Evolutionary conservation across 2,888 invertebrate genomes (phyloP), one percentile per base, ranked within the genome.

Genomic region (Encarsia formosa): DNA sequence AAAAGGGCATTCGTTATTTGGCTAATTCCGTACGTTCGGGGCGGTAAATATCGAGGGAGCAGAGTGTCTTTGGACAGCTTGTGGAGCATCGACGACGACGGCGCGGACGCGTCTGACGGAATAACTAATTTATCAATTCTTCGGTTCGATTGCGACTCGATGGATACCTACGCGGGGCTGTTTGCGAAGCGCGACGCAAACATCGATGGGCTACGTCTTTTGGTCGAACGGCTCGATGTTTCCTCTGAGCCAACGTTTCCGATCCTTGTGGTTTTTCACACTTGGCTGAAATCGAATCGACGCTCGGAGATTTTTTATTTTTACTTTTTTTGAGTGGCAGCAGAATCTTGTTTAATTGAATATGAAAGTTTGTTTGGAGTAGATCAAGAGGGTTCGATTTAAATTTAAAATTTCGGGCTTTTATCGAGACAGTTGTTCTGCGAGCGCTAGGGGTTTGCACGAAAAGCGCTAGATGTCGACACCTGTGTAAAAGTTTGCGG

Each of bases 71-170:
- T 66, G 64, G 68, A 68, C 69, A n/a, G n/a, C 68, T 70, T 69
- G 70, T 52, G 63, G 61, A 31, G 46, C 39, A 22, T 39, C 16
- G 11, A n/a, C 5, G 20, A 13, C 4, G 16, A 16, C 19, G 16
- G 32, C 19, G 32, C 19, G 50, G 46, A 56, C 63, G 56, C 64
- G 65, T 68, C 71, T 71, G 65, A 73, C 69, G 67, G 73, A 73
- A 73, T 73, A 73, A 71, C 70, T 73, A 73, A 73, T 73, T 73
- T 73, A 71, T 72, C 72, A 71, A 71, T 73, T 73, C 70, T 72
- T 73, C 72, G 73, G 65, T 72, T 70, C 68, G 69, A 67, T 70
- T 68, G 66, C n/a, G 29, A 67, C 67, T 65, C 71, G 70, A 71
- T 67, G 61, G 65, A 23, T n/a, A 18, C 20, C 19, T 19, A 9